Evolutionary conservation across 2,888 invertebrate genomes (phyloP).

Genomic region (Drosophila quinaria): DNA sequence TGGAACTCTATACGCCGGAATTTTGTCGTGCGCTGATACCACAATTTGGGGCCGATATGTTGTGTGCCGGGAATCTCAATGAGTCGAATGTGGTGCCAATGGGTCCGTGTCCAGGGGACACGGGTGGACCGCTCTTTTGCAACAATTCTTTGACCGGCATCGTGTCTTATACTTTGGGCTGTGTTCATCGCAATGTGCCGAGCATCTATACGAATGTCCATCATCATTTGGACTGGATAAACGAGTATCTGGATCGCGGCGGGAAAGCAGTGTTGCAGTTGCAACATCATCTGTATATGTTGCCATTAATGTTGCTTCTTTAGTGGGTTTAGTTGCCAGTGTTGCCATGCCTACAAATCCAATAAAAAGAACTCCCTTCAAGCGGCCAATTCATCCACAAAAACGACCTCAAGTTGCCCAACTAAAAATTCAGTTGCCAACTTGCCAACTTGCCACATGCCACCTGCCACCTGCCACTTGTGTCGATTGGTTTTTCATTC

Average conservation of each 20-base stretch:
- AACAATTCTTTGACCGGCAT: constrained; percentile 52
- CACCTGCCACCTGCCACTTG: constrained; percentile 51
- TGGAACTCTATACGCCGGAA: constrained; percentile 13
- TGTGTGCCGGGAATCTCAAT: constrained; percentile 24
- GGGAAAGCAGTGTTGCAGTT: constrained; percentile 12
- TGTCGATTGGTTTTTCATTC: constrained; percentile 56
- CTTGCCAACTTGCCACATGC: constrained; percentile 24
- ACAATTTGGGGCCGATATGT: constrained; percentile 16
- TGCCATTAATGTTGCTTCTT: constrained; percentile 10
- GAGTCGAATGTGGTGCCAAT: constrained; percentile 1
- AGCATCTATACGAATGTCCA: constrained; percentile 52
- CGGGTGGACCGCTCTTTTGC: constrained; percentile 64
- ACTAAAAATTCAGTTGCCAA: constrained; percentile 1
- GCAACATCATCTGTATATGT: constrained; percentile 1
- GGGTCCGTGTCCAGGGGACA: constrained; percentile 64
- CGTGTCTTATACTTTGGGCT: constrained; percentile 59
- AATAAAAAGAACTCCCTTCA: constrained; percentile 24
- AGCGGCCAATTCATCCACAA: constrained; percentile 39
- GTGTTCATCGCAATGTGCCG: constrained; percentile 36
- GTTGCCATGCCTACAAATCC: constrained; percentile 39
- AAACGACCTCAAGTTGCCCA: constrained; percentile 32
- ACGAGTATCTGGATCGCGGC: constrained; percentile 34
- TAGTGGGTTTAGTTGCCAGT: neutral
- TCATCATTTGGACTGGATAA: constrained; percentile 43
- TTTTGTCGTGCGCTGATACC: constrained; percentile 6